Evolutionary conservation across 2,797 vertebrate genomes (phyloP).

Genomic region (Myioborus miniatus): DNA sequence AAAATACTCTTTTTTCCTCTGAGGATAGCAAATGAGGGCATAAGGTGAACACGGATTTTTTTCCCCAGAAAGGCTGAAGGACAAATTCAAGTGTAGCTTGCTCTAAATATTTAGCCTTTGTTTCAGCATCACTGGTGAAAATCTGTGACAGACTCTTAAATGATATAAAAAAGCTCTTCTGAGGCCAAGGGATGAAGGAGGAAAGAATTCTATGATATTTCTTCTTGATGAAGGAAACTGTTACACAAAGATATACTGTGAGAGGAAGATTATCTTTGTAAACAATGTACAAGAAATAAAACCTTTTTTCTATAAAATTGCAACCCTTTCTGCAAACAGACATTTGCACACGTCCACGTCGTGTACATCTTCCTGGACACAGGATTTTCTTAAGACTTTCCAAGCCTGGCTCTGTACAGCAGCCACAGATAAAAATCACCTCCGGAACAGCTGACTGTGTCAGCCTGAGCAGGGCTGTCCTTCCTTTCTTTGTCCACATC

Average conservation of each 20-base stretch:
- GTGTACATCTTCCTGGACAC: background rate
- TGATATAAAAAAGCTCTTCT: background rate
- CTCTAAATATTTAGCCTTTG: background rate
- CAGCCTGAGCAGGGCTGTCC: background rate
- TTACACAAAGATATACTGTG: background rate
- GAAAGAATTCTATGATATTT: background rate
- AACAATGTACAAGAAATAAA: background rate
- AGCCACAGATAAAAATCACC: background rate
- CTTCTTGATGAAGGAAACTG: background rate
- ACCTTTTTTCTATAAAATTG: background rate
- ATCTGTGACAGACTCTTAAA: background rate
- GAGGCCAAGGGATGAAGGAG: background rate
- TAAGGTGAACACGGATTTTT: background rate
- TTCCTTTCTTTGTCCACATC: background rate
- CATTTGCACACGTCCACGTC: fast-evolving
- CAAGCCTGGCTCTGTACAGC: background rate
- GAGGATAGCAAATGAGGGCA: background rate
- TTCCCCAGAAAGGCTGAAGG: background rate
- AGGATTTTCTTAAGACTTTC: background rate
- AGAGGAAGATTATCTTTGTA: background rate
- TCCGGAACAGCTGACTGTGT: background rate
- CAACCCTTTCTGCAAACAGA: background rate
- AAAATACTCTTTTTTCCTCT: background rate
- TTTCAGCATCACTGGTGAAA: background rate
- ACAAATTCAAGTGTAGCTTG: background rate